These are phyloP conservation scores for Psilanteris sp. DNA, from an alignment of 1,140 invertebrate genomes.

Conservation along the genomic window DNA sequence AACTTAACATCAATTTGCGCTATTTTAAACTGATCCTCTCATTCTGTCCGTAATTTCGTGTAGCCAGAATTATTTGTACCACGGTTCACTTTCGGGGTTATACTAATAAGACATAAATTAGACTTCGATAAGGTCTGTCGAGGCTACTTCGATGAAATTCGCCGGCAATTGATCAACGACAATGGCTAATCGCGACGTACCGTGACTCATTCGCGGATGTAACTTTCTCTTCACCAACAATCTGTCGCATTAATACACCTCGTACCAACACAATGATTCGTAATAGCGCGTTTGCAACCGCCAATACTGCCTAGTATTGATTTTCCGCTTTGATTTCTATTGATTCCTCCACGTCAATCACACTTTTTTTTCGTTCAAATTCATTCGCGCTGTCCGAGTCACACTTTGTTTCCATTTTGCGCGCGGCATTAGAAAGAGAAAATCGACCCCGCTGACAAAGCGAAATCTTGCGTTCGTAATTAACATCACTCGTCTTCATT, in stretches of 20 bases:
- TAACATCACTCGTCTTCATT: constrained; percentile 18
- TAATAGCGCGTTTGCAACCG: constrained; percentile 8
- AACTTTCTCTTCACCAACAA: constrained; percentile 39
- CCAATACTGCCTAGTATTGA: not conserved
- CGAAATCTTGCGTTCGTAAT: constrained; percentile 14
- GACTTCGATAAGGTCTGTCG: too few species aligned
- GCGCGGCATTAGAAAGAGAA: constrained; percentile 13
- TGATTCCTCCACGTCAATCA: not conserved
- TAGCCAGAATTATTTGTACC: too few species aligned
- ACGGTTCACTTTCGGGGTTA: too few species aligned
- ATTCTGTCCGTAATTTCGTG: too few species aligned
- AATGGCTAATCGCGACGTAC: constrained; percentile 22
- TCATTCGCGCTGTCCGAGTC: not conserved
- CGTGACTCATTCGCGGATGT: constrained; percentile 49
- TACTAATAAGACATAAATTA: too few species aligned
- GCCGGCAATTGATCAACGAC: constrained; percentile 13
- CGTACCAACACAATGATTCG: constrained; percentile 11
- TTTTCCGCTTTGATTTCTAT: constrained; percentile 24
- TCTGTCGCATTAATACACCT: constrained; percentile 43
- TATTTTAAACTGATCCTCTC: too few species aligned
- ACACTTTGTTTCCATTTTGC: constrained; percentile 14
- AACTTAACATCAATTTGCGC: too few species aligned
- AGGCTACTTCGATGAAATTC: constrained; percentile 8
- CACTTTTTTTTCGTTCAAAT: constrained; percentile 4
- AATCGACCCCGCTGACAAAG: constrained; percentile 21